A percentile compares a stretch with the other conserved stretches of the same genome.
phyloP scores from a whole-genome alignment of 2,888 invertebrate genomes.

The Phorcus lineatus region DNA sequence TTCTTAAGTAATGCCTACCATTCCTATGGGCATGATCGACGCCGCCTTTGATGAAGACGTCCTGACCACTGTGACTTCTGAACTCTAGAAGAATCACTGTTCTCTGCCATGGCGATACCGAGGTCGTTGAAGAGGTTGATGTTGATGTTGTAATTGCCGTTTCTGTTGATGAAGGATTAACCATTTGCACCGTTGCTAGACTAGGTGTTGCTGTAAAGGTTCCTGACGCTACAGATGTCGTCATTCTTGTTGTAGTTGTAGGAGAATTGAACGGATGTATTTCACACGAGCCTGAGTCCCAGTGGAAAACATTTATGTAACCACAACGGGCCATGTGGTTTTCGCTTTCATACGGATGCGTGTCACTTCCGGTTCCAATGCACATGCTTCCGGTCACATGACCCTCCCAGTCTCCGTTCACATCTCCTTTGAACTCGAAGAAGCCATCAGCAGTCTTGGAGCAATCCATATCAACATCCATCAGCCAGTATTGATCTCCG shows the following conservation, averaged over 20 bases:
- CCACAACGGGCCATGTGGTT: slow-evolving; percentile 76
- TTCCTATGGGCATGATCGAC: slow-evolving; percentile 55
- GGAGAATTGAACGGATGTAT: slow-evolving; percentile 32
- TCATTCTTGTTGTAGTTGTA: too few relatives aligned
- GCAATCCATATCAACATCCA: slow-evolving; percentile 76
- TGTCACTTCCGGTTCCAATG: slow-evolving; percentile 58
- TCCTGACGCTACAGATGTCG: too few relatives aligned
- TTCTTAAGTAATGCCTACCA: slow-evolving; percentile 42
- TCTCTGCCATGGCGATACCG: slow-evolving; percentile 47
- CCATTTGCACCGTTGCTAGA: too few relatives aligned
- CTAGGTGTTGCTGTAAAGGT: too few relatives aligned
- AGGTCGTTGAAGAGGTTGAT: too few relatives aligned
- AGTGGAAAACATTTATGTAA: slow-evolving; percentile 74
- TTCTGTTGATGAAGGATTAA: too few relatives aligned
- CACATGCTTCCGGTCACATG: slow-evolving; percentile 61
- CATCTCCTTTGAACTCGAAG: slow-evolving; percentile 76
- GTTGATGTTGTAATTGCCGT: too few relatives aligned
- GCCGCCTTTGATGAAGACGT: slow-evolving; percentile 76
- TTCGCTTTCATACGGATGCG: slow-evolving; percentile 51
- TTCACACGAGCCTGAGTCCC: slow-evolving; percentile 55
- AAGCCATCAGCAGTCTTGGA: slow-evolving; percentile 73
- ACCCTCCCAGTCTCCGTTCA: slow-evolving; percentile 72
- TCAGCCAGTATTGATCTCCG: slow-evolving; percentile 76
- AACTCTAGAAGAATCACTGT: slow-evolving; percentile 74
- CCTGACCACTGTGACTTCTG: slow-evolving; percentile 73